Base-by-base conservation (phyloP, 2,888 invertebrate genomes). In the Ligdia adustata region DNA sequence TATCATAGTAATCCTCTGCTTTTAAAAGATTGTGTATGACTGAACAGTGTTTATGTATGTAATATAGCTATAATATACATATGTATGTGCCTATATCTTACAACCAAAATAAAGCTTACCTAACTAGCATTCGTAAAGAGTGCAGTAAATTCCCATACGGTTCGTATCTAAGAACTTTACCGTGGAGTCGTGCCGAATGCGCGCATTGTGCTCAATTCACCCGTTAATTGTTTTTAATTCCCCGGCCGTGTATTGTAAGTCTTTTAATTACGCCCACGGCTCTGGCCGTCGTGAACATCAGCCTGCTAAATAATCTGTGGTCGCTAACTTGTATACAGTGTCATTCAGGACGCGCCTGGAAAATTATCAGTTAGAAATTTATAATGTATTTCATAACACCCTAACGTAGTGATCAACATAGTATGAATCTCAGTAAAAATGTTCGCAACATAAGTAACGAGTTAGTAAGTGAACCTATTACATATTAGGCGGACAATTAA, bases 231-330 rank as follows among this genome's bases (percentile, higher is more conserved):
- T 87, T 49, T 49, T 49, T 49, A 49, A 49, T 49, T 49, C 48
- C 35, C 33, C 73, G 39, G 72, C 73, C 69, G 64, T 73, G 83
- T 80, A 79, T 83, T 87, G 86, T 86, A 82, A 75, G 78, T 85
- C 81, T 88, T 83, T 87, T 89, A 89, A 88, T 89, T 89, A 88
- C 88, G 82, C 81, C 86, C 81, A 87, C 87, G 78, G 68, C 20
- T 15, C 12, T 37, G 22, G 22, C 22, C 39, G 27, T 27, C 26
- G 39, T 39, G 29, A 28, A 14, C 31, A 12, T 22, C 20, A 9
- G 28, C 20, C 24, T 39, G 4, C 9, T 40, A 15, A 9, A 20
- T 40, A 27, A 27, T 37, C 37, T 37, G 37, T 37, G 27, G 22
- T 22, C n/a, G 7, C 22, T 22, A 5, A 6, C 18, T 18, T 4